Conservation (phyloP, 1,140 invertebrate genomes). For the Pristionchus pacificus region DNA sequence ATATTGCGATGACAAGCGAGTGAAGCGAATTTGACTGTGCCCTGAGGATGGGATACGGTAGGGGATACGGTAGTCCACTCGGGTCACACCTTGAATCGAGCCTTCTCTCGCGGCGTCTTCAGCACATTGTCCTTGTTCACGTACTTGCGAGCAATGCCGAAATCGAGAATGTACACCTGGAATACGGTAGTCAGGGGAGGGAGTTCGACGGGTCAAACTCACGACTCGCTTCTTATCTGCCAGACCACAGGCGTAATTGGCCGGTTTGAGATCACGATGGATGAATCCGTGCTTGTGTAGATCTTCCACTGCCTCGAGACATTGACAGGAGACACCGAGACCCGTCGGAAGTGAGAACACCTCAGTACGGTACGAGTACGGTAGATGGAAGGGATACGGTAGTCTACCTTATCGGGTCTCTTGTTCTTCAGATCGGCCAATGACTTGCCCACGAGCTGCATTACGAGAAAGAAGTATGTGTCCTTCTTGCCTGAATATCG, state of each 20-base stretch:
- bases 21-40: conserved; percentile 35
- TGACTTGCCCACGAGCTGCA: conserved; percentile 41
- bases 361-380: not conserved
- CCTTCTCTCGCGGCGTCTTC: conserved; percentile 32
- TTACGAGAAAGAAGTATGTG: conserved; percentile 35
- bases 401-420: conserved; percentile 15
- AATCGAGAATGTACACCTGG: no score
- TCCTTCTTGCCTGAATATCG: no score
- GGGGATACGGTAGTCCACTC: no score
- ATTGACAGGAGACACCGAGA: conserved; percentile 31
- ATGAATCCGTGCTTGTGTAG: conserved; percentile 42
- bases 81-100: conserved; percentile 27
- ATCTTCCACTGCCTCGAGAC: conserved; percentile 43
- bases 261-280: no score
- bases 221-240: conserved; percentile 16
- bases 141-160: no score
- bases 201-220: not conserved
- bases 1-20: conserved; percentile 18
- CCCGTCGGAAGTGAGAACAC: conserved; percentile 35
- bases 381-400: no score
- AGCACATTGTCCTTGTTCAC: conserved; percentile 32
- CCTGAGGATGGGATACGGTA: conserved; percentile 6
- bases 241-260: conserved; percentile 36
- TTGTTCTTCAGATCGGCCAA: conserved; percentile 34
- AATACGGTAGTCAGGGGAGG: conserved; percentile 24